Evolutionary conservation across 2,888 invertebrate genomes (phyloP).

Genomic region (Leucania comma): DNA sequence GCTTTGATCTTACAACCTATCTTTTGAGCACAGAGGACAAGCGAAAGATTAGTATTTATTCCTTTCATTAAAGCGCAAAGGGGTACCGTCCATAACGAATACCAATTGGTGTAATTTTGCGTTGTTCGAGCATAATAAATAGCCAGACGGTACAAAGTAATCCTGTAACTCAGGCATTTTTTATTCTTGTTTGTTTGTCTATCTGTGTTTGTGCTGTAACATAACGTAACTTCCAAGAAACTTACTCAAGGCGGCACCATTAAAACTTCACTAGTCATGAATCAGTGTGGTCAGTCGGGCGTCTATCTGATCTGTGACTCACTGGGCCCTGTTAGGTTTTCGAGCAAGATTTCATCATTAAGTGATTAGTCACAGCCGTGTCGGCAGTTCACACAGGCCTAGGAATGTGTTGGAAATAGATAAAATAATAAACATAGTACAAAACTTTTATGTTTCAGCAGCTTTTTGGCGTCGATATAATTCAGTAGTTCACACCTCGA

Average conservation of each 20-base stretch:
- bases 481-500: constrained; percentile 30
- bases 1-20: constrained; percentile 49
- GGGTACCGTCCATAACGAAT: not conserved
- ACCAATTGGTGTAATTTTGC: constrained; percentile 7
- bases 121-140: not conserved
- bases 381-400: constrained; percentile 54
- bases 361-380: constrained; percentile 70
- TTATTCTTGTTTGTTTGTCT: constrained; percentile 15
- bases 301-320: constrained; percentile 74
- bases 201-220: constrained; percentile 7
- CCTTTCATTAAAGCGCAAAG: constrained; percentile 16
- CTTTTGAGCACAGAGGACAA: constrained; percentile 30
- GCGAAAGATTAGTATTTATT: constrained; percentile 35
- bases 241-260: constrained; percentile 27
- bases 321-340: constrained; percentile 66
- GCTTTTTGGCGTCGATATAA: constrained; percentile 25
- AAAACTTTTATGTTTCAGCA: constrained; percentile 43
- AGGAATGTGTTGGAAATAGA: constrained; percentile 66
- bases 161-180: constrained; percentile 8
- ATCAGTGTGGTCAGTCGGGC: constrained; percentile 56
- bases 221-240: constrained; percentile 45
- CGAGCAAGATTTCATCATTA: constrained; percentile 71
- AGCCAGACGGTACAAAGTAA: not conserved
- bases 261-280: constrained; percentile 56
- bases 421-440: constrained; percentile 55